Percentiles rank a stretch among this genome's conserved stretches.
These are phyloP conservation scores for Pemphredon lugubris DNA, from an alignment of 2,888 invertebrate species.

Conservation along the genomic window DNA sequence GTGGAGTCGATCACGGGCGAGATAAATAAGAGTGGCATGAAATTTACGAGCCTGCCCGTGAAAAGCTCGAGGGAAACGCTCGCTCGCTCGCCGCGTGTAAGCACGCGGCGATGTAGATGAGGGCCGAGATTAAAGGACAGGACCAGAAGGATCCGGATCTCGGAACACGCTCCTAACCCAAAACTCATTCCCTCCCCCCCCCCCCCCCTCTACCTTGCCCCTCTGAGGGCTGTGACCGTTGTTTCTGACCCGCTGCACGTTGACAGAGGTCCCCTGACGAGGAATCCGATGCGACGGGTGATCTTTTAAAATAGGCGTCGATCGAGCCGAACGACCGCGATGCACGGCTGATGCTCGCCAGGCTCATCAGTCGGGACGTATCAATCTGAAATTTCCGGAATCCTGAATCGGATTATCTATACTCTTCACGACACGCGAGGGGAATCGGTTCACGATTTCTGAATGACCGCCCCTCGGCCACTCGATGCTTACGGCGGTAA, in stretches of 20 bases:
- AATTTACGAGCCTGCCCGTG: slow-evolving; percentile 70
- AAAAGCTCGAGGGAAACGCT: slow-evolving; percentile 68
- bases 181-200: slow-evolving; percentile 37
- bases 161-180: slow-evolving; percentile 42
- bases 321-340: slow-evolving; percentile 51
- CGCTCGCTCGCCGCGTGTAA: slow-evolving; percentile 51
- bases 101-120: slow-evolving; percentile 65
- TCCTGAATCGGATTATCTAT: slow-evolving; percentile 6
- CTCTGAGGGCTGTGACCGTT: slow-evolving; percentile 29
- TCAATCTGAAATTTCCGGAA: slow-evolving; percentile 55
- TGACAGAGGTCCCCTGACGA: slow-evolving; percentile 57
- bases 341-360: slow-evolving; percentile 42
- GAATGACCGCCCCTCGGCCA: not conserved
- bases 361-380: slow-evolving; percentile 58
- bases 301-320: slow-evolving; percentile 52
- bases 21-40: slow-evolving; percentile 72
- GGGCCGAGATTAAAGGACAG: slow-evolving; percentile 60
- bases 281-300: slow-evolving; percentile 50
- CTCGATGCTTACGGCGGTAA: slow-evolving; percentile 6
- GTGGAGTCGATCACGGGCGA: slow-evolving; percentile 63
- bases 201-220: not conserved
- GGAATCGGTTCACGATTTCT: slow-evolving; percentile 13
- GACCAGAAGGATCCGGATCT: slow-evolving; percentile 54
- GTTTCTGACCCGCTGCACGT: slow-evolving; percentile 62
- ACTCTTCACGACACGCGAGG: slow-evolving; percentile 28